These are phyloP conservation scores for Plodia interpunctella DNA, from an alignment of 1,140 invertebrate genomes.

Conservation along the genomic window DNA sequence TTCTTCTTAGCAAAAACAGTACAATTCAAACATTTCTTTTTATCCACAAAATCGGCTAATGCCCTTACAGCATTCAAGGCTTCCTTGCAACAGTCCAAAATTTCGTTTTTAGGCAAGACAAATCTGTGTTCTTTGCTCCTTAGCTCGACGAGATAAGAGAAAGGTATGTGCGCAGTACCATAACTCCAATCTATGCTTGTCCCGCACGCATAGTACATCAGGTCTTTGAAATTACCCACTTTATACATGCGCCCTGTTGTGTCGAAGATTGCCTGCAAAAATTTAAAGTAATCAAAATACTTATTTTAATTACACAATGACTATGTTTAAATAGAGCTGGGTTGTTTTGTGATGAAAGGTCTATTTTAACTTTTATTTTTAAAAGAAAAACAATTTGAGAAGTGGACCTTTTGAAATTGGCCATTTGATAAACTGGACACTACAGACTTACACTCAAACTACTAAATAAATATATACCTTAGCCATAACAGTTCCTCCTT, in stretches of 20 bases:
- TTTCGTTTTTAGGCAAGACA: constrained; percentile 82
- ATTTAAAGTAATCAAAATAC: too few species aligned
- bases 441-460: too few species aligned
- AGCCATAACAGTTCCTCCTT: constrained; percentile 61
- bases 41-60: constrained; percentile 73
- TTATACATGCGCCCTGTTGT: constrained; percentile 62
- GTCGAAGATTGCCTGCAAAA: constrained; percentile 55
- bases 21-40: constrained; percentile 52
- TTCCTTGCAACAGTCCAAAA: constrained; percentile 82
- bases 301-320: too few species aligned
- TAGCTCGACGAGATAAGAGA: constrained; percentile 85
- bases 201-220: constrained; percentile 78
- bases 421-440: too few species aligned
- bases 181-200: constrained; percentile 86
- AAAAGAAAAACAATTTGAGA: too few species aligned
- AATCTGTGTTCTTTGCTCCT: constrained; percentile 82
- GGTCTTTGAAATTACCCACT: constrained; percentile 67
- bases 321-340: not conserved
- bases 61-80: constrained; percentile 79
- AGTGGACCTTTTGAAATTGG: too few species aligned
- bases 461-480: constrained; percentile 34
- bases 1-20: constrained; percentile 37
- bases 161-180: constrained; percentile 79
- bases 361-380: too few species aligned
- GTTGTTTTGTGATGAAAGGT: not conserved